Percentiles rank a stretch among this genome's conserved stretches.
These are phyloP conservation scores for Thyatira batis DNA, from an alignment of 2,888 invertebrate genomes.

Conservation along the genomic window DNA sequence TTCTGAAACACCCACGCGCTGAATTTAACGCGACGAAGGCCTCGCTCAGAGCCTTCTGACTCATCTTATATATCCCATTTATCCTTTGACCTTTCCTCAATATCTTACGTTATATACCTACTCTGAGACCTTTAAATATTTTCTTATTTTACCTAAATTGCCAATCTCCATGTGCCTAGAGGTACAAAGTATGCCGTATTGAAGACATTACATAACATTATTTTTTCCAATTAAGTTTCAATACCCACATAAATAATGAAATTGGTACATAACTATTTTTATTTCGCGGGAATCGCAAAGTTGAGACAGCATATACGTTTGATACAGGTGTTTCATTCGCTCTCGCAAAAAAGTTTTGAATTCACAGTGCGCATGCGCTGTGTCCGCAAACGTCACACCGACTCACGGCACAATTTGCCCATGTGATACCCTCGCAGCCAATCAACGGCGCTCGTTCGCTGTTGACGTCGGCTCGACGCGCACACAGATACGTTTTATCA, in stretches of 20 bases:
- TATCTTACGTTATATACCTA: neutral
- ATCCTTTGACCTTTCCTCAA: conserved; percentile 1
- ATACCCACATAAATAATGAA: too few species aligned
- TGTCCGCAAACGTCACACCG: conserved; percentile 57
- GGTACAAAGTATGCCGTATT: too few species aligned
- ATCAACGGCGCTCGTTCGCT: conserved; percentile 52
- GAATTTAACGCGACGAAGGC: conserved; percentile 9
- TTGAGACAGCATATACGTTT: conserved; percentile 13
- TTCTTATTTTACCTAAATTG: too few species aligned
- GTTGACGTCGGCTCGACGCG: conserved; percentile 53
- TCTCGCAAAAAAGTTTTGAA: conserved; percentile 56
- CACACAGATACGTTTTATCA: conserved; percentile 49
- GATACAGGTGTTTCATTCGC: conserved; percentile 31
- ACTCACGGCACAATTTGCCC: conserved; percentile 25
- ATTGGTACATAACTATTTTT: neutral
- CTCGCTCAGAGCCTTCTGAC: conserved; percentile 30
- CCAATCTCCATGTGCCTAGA: too few species aligned
- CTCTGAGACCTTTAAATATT: too few species aligned
- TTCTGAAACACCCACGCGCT: conserved; percentile 40
- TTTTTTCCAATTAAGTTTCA: too few species aligned
- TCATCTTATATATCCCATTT: conserved; percentile 26
- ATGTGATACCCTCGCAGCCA: conserved; percentile 61
- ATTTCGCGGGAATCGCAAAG: conserved; percentile 14
- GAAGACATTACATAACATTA: too few species aligned
- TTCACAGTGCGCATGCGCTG: conserved; percentile 64